These are phyloP conservation scores for Acrossocheilus wenchowensis DNA, from an alignment of 2,797 vertebrate species.

Conservation along the genomic window DNA sequence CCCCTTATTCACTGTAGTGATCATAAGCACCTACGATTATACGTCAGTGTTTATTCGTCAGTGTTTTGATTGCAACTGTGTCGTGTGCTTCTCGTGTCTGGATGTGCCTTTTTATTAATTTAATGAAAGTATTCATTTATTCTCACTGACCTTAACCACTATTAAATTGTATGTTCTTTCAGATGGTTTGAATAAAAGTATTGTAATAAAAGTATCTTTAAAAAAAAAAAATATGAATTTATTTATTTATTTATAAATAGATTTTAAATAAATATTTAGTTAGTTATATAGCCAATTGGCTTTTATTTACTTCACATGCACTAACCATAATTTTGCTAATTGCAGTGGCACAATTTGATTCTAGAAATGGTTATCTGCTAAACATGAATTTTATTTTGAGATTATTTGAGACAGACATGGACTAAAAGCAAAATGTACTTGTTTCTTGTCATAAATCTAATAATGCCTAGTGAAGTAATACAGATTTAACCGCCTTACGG, in stretches of 20 bases:
- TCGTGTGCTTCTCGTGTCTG: neutral
- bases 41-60: neutral
- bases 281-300: neutral
- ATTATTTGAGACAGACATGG: neutral
- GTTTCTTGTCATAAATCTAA: conserved; percentile 2
- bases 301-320: neutral
- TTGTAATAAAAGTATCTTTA: too few species aligned
- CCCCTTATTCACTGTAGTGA: neutral
- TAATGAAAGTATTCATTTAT: too few species aligned
- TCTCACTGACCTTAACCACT: too few species aligned
- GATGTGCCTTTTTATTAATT: neutral
- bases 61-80: conserved; percentile 9
- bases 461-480: neutral
- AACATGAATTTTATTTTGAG: neutral
- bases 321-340: neutral
- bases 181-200: too few species aligned
- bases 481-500: neutral
- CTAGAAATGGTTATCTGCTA: neutral
- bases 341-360: neutral
- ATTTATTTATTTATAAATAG: neutral
- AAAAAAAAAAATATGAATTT: too few species aligned
- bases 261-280: neutral
- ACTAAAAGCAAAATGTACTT: neutral
- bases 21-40: neutral
- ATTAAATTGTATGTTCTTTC: too few species aligned